Evolutionary conservation across 2,888 invertebrate species (phyloP), one percentile per base, ranked within the genome.

Genomic region (Diadegma fenestrale): DNA sequence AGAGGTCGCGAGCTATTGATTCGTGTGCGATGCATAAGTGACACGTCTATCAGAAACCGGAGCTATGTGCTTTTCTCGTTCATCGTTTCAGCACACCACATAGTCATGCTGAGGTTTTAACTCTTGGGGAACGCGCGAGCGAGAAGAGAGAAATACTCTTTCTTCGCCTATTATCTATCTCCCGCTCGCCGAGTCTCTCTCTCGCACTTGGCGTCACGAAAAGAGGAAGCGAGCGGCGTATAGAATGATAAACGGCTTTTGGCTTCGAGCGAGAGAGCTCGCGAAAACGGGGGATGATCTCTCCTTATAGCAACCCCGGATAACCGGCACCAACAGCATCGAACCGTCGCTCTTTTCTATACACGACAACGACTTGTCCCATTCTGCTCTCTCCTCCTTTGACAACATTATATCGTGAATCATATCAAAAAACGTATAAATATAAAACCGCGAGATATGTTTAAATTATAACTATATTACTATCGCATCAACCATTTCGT

Each of bases 331-430:
- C 84, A 58, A 71, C 72, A 78, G 71, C 81, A 82, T 75, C 68
- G 45, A 80, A 80, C 63, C 85, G 73, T 80, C 75, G 66, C 63
- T 81, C 73, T 69, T 75, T 80, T 80, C 63, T 82, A 61, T 97
- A 94, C 97, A 97, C 94, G 95, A 97, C 93, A 97, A 97, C 88
- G 97, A 97, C 93, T 97, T 97, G 93, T 98, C 97, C 94, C 97
- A 97, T 79, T 97, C 97, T 19, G 97, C 80, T 61, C 33, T 61
- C 33, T 83, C 54, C 33, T 83, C 54, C 80, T 80, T 80, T 78
- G 83, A 86, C 86, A 80, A 83, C 78, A 80, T 80, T 77, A 73
- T 69, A 80, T 68, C 61, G 77, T 73, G 69, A 80, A 80, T 86
- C 83, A 43, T 80, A 77, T 80, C 75, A 41, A 58, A 45, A 73